Base-by-base conservation (phyloP, 2,888 invertebrate species). In the Acanthacorydalis orientalis region DNA sequence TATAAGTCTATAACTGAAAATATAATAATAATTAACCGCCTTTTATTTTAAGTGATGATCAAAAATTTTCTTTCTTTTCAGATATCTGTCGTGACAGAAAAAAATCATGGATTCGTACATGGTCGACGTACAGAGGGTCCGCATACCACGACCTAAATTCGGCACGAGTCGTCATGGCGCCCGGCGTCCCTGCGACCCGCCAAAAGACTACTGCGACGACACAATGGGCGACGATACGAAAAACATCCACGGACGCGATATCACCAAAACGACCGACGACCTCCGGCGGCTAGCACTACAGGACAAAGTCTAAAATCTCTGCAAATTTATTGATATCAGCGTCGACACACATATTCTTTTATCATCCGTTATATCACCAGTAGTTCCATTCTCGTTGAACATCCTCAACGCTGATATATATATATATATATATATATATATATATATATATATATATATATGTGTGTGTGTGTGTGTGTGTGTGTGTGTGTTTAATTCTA, bases 81-180 rank as follows among this genome's bases (percentile, higher is more conserved):
- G 14, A 35, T 35, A 46, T 15, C 15, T 9, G 34, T 7, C 35
- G 6, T 16, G 2, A 44, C 34, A 44, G n/a, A 42, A 40, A 23
- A 23, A 37, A 45, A 59, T 52, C 55, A 88, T 88, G 87, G 88
- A 88, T 62, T 80, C 83, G 56, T 87, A 87, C 86, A 65, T 87
- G 58, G 79, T 78, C 53, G 86, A 88, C 64, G 83, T 88, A 43
- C 86, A 87, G 64, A 77, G 83, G 55, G 80, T 88, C 52, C 74
- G 83, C 56, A 88, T 88, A 57, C 88, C 88, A 31, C 74, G 88
- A 53, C 88, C 88, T 6, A 88, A 88, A 70, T 85, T 87, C 60
- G 80, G 77, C 44, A 73, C 71, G 55, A 75, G 72, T 16, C 56
- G 55, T 53, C 70, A 62, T 59, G 67, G 60, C 31, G 60, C 62